These are phyloP conservation scores for Eurytemora carolleeae DNA, from an alignment of 1,140 invertebrate species.

Conservation along the genomic window DNA sequence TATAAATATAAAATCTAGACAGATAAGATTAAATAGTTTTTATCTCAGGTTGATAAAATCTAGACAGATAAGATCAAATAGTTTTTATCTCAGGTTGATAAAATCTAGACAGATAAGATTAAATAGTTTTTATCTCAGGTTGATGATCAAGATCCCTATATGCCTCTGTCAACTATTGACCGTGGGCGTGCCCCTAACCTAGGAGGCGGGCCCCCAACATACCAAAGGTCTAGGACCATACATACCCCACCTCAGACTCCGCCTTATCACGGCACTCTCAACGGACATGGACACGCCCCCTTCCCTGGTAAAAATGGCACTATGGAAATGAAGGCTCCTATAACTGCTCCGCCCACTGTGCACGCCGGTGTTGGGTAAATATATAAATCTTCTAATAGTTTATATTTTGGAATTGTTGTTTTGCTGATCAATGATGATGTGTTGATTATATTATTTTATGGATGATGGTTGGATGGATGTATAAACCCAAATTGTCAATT, in stretches of 20 bases:
- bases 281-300: slow-evolving; percentile 19
- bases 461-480: too few species aligned
- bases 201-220: neutral
- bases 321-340: neutral
- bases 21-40: too few species aligned
- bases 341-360: neutral
- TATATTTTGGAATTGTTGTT: too few species aligned
- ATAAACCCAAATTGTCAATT: too few species aligned
- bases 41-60: too few species aligned
- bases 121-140: slow-evolving; percentile 27
- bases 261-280: slow-evolving; percentile 27
- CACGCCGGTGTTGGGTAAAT: neutral
- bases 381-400: neutral
- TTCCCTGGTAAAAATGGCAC: neutral
- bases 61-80: too few species aligned
- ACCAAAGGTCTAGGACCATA: slow-evolving; percentile 24
- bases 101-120: too few species aligned
- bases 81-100: too few species aligned
- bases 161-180: slow-evolving; percentile 29
- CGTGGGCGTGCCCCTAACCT: slow-evolving; percentile 25
- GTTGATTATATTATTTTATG: too few species aligned
- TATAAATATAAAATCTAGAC: too few species aligned
- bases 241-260: slow-evolving; percentile 31
- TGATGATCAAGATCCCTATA: slow-evolving; percentile 48
- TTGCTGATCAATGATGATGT: too few species aligned